Evolutionary conservation across 2,888 invertebrate genomes (phyloP).

Genomic region (Timema cristinae): DNA sequence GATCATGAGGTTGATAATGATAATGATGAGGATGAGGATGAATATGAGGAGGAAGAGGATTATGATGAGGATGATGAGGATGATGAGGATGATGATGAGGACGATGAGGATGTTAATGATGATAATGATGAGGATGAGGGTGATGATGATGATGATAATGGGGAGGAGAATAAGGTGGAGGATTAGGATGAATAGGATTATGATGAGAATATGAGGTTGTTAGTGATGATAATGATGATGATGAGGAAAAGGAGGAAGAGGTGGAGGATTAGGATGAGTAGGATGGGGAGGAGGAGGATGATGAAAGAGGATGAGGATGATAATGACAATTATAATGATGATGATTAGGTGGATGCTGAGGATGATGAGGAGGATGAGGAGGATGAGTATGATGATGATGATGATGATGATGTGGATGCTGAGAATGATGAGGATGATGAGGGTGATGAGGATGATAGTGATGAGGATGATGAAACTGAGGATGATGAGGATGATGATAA

Average conservation of each 20-base stretch:
- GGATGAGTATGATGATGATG: too few relatives aligned
- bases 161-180: not conserved
- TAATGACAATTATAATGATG: conserved; percentile 15
- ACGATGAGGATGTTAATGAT: too few relatives aligned
- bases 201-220: not conserved
- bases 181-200: not conserved
- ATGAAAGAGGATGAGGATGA: conserved; percentile 1
- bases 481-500: not conserved
- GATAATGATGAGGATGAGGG: too few relatives aligned
- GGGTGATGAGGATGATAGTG: not conserved
- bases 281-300: not conserved
- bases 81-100: too few relatives aligned
- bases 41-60: too few relatives aligned
- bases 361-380: too few relatives aligned
- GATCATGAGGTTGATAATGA: not conserved
- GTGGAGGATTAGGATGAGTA: conserved; percentile 4
- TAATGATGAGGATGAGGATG: not conserved
- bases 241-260: conserved; percentile 5
- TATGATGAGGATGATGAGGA: too few relatives aligned
- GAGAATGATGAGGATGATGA: too few relatives aligned
- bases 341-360: conserved; percentile 12
- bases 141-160: not conserved
- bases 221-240: conserved; percentile 3
- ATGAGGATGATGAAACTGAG: not conserved
- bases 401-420: too few relatives aligned